Evolutionary conservation across 1,140 invertebrate species (phyloP).

Genomic region (Nephotettix cincticeps): DNA sequence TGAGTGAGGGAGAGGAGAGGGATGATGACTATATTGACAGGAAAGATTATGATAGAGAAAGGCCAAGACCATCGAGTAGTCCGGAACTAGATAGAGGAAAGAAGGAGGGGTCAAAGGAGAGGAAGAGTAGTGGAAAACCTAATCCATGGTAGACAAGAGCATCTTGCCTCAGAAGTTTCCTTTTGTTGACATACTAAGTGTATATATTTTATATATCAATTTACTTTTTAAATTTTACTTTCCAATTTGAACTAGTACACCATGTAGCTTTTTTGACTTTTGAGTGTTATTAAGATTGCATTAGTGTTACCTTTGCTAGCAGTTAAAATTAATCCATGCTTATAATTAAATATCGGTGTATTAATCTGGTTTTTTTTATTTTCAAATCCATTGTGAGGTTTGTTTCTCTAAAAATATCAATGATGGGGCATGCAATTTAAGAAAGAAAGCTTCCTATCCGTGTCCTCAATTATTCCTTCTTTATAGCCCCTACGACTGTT

Average conservation of each 20-base stretch:
- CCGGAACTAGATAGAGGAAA: not conserved
- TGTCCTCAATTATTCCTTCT: no score
- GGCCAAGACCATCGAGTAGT: conserved; percentile 16
- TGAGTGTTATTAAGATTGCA: not conserved
- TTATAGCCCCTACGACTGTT: no score
- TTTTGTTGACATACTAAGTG: not conserved
- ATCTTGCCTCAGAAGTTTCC: no score
- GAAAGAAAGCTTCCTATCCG: no score
- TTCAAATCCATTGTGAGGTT: no score
- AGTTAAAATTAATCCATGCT: not conserved
- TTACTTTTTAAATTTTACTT: not conserved
- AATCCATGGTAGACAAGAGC: conserved; percentile 4
- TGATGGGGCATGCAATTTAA: no score
- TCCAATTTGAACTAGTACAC: not conserved
- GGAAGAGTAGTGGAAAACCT: conserved; percentile 4
- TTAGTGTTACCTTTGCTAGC: conserved; percentile 8
- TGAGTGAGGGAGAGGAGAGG: conserved; percentile 70
- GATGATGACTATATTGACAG: conserved; percentile 54
- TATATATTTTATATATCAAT: not conserved
- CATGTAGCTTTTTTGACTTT: not conserved
- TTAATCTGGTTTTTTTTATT: no score
- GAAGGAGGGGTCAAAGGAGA: not conserved
- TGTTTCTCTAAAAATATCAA: no score
- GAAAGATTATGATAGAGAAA: conserved; percentile 36
- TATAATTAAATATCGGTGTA: not conserved